Evolutionary conservation across 92 coral and sea anemone species (phyloP).

Genomic region (Montipora capitata): DNA sequence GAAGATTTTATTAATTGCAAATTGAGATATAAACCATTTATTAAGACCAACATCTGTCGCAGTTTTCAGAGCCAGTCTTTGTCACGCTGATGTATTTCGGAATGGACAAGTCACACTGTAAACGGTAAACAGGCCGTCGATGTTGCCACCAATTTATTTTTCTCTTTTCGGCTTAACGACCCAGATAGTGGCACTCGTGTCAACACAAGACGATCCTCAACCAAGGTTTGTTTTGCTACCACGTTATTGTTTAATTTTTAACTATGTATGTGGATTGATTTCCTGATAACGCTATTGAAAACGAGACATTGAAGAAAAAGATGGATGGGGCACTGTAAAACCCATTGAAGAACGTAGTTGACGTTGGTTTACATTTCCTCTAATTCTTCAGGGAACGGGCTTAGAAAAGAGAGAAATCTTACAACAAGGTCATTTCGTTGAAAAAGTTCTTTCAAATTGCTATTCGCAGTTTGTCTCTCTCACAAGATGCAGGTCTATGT

Average conservation of each 20-base stretch:
- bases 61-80: conserved; percentile 2
- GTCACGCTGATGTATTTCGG: neutral
- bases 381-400: too few species aligned
- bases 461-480: neutral
- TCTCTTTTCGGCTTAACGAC: neutral
- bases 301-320: neutral
- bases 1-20: neutral
- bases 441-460: too few species aligned
- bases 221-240: conserved; percentile 4
- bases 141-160: neutral
- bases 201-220: neutral
- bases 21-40: neutral
- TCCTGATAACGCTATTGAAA: neutral
- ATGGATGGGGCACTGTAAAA: too few species aligned
- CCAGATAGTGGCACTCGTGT: neutral
- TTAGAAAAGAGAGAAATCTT: too few species aligned
- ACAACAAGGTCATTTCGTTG: too few species aligned
- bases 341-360: too few species aligned
- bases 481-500: neutral
- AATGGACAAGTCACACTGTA: too few species aligned
- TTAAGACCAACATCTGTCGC: neutral
- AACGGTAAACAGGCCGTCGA: neutral
- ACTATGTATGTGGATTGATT: neutral
- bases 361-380: too few species aligned
- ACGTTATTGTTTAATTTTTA: neutral